Base-by-base conservation (phyloP, 2,797 vertebrate species). In the Philypnodon macrostomus region DNA sequence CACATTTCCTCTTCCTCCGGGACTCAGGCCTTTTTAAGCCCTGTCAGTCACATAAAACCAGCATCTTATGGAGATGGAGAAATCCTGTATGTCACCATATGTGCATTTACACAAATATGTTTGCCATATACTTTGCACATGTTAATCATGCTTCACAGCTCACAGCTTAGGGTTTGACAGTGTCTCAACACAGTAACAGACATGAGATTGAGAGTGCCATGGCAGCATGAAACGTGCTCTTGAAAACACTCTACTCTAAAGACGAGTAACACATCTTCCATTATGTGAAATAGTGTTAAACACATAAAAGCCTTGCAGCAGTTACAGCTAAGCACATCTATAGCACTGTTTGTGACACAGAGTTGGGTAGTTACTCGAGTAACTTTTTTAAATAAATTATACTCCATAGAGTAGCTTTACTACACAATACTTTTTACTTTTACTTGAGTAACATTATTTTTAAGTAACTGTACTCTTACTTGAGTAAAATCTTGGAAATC, bases 31-130 rank as follows among this genome's bases (percentile, higher is more conserved):
- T 29, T 42, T 47, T 11, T 38, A 51, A 70, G 35, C n/a, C 15
- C 30, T 58, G 38, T 61, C 66, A 49, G 27, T 67, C 70, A 61
- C 21, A 52, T 35, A 30, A 63, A 32, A 32, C 12, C 4, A 39
- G 47, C 37, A 30, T 56, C 39, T 54, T 17, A 48, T 32, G 36
- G 30, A 56, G 37, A 32, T 30, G 18, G 39, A 17, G 49, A 44
- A 38, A 31, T 47, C 27, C 16, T 34, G n/a, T 31, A 21, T 58
- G 6, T 18, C 11, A 17, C n/a, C 24, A 18, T 35, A 16, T 48
- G 12, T 40, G 19, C 46, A 1, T 46, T 40, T 42, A 12, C 45
- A 45, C 49, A 21, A 32, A 11, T 32, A 13, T 42, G 29, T 35
- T 34, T 42, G 46, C 11, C 40, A 3, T 53, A 17, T 59, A 26